phyloP scores from a whole-genome alignment of 1,140 invertebrate genomes.

The Tetranychus urticae region DNA sequence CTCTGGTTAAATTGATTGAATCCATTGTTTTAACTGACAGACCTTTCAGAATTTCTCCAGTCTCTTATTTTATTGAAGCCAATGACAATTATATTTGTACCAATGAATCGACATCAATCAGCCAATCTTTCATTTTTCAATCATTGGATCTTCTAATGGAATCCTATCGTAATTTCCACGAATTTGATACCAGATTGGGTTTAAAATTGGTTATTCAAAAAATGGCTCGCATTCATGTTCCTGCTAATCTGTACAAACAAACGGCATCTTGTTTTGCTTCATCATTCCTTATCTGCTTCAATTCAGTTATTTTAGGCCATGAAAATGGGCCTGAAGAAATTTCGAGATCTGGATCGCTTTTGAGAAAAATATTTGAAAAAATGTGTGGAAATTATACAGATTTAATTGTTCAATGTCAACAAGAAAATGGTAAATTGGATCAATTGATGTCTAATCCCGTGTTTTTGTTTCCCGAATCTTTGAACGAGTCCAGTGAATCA shows the following conservation, averaged over 20 bases:
- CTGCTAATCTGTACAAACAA: conserved; percentile 73
- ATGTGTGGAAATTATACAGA: neutral
- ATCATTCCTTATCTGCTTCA: conserved; percentile 59
- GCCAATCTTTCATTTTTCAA: neutral
- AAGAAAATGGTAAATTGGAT: neutral
- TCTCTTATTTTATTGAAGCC: neutral
- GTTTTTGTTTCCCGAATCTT: neutral
- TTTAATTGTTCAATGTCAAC: neutral
- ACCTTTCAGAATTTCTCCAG: neutral
- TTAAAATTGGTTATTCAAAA: conserved; percentile 80
- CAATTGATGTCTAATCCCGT: neutral
- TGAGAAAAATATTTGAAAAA: neutral
- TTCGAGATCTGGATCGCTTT: conserved; percentile 21
- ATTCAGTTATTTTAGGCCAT: conserved; percentile 32
- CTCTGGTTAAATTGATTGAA: neutral
- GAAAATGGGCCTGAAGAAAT: no score
- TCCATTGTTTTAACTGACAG: neutral
- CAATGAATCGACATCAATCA: neutral
- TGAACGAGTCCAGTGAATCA: neutral
- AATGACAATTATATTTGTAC: neutral
- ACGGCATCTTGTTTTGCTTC: conserved; percentile 73
- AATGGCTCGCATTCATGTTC: conserved; percentile 58
- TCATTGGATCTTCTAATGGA: neutral
- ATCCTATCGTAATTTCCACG: conserved; percentile 14
- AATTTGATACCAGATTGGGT: conserved; percentile 66